A percentile compares a stretch with the other conserved stretches of the same genome.
phyloP scores from a whole-genome alignment of 2,797 vertebrate genomes.

The Anguilla anguilla region DNA sequence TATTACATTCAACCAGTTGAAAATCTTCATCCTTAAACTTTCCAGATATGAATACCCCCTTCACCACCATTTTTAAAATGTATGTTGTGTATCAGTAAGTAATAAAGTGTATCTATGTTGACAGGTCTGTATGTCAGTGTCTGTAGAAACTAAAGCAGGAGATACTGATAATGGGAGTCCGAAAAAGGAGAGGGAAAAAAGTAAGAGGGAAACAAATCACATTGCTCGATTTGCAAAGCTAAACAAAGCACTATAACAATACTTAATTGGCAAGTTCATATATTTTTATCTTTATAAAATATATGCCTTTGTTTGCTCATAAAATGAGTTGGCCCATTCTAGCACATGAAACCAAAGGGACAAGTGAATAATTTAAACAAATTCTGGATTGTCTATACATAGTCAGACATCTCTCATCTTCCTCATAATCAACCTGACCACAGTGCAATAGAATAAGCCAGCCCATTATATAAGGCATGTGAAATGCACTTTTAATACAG shows the following conservation, averaged over 20 bases:
- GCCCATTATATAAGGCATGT: neutral
- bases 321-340: constrained; percentile 5
- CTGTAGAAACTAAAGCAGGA: neutral
- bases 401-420: neutral
- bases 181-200: neutral
- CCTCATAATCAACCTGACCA: neutral
- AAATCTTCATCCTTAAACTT: neutral
- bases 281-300: constrained; percentile 18
- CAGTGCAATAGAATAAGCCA: constrained; percentile 1
- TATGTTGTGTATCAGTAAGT: neutral
- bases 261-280: neutral
- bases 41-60: neutral
- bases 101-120: neutral
- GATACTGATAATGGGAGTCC: neutral
- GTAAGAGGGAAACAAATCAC: neutral
- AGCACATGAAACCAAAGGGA: neutral
- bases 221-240: constrained; percentile 8
- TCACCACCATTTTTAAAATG: neutral
- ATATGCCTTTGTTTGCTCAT: constrained; percentile 12
- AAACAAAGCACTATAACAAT: constrained; percentile 12
- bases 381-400: neutral
- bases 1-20: neutral
- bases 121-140: neutral
- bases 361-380: neutral
- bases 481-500: neutral